Base-by-base conservation (phyloP, 2,888 invertebrate genomes). In the Digitonthophagus gazella region DNA sequence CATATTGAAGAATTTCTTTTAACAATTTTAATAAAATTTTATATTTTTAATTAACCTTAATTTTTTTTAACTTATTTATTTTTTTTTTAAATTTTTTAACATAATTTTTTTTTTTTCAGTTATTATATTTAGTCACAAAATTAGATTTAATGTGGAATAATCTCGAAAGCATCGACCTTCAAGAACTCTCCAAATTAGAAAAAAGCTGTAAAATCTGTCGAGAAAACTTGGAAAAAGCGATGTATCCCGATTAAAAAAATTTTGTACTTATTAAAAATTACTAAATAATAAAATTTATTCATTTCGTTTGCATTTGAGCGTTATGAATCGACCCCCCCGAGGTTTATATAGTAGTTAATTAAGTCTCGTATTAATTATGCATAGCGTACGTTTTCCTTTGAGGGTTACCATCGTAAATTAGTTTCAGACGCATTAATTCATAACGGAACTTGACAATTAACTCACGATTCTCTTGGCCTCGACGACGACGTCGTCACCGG, bases 391-490 rank as follows among this genome's bases (percentile, higher is more conserved):
- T 76, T 66, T 75, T 71, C 68, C 71, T 64, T n/a, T n/a, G n/a
- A n/a, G n/a, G n/a, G n/a, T n/a, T n/a, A n/a, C n/a, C n/a, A n/a
- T n/a, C n/a, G n/a, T n/a, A n/a, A n/a, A n/a, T n/a, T n/a, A n/a
- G n/a, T n/a, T n/a, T n/a, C n/a, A n/a, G n/a, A n/a, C n/a, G n/a
- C n/a, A n/a, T 22, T 22, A 22, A 22, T 22, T 22, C 22, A 22
- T 22, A 22, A n/a, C n/a, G n/a, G n/a, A 3, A 22, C 22, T 22
- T 6, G 22, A 22, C 22, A 22, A 22, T 22, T 6, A 14, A 80
- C 81, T 79, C 78, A 81, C 81, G 58, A 81, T 78, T 74, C 77
- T 78, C 72, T 77, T 78, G 2, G 78, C 74, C 70, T 81, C 80
- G 20, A 80, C 76, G 58, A 78, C 74, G 67, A 80, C 80, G 71